phyloP scores from a whole-genome alignment of 2,797 vertebrate species.

The Ataeniobius toweri region DNA sequence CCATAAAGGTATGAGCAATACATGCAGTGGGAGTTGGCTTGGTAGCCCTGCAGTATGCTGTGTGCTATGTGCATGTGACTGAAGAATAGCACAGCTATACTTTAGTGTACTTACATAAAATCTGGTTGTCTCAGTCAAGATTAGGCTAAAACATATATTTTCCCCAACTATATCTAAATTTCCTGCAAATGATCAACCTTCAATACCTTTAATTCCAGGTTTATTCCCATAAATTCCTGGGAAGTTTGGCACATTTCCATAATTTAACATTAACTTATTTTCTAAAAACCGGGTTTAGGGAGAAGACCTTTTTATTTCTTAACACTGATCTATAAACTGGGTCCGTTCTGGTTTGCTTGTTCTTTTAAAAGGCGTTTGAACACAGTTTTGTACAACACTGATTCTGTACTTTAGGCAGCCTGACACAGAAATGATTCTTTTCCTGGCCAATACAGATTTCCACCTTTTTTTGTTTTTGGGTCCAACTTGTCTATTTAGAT shows the following conservation, averaged over 20 bases:
- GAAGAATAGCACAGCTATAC: neutral
- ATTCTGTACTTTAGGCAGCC: neutral
- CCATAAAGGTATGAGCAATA: too few relatives aligned
- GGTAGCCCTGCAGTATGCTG: too few relatives aligned
- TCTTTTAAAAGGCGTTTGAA: constrained; percentile 3
- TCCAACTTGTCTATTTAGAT: too few relatives aligned
- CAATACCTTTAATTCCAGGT: neutral
- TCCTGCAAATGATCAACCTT: too few relatives aligned
- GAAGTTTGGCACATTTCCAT: neutral
- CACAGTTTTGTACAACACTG: neutral
- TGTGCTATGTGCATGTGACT: too few relatives aligned
- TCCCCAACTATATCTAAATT: neutral
- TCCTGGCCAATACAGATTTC: too few relatives aligned
- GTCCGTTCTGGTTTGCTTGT: constrained; percentile 4
- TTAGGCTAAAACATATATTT: neutral
- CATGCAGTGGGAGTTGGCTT: too few relatives aligned
- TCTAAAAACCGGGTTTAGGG: constrained; percentile 19
- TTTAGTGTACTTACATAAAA: neutral
- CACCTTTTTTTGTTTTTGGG: too few relatives aligned
- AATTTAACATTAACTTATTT: neutral
- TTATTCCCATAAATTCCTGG: neutral
- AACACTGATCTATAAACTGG: constrained; percentile 37
- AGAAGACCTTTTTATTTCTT: constrained; percentile 3
- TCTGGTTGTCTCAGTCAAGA: neutral
- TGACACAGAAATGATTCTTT: too few relatives aligned